phyloP scores from a whole-genome alignment of 1,140 invertebrate genomes.

The Elysia chlorotica region DNA sequence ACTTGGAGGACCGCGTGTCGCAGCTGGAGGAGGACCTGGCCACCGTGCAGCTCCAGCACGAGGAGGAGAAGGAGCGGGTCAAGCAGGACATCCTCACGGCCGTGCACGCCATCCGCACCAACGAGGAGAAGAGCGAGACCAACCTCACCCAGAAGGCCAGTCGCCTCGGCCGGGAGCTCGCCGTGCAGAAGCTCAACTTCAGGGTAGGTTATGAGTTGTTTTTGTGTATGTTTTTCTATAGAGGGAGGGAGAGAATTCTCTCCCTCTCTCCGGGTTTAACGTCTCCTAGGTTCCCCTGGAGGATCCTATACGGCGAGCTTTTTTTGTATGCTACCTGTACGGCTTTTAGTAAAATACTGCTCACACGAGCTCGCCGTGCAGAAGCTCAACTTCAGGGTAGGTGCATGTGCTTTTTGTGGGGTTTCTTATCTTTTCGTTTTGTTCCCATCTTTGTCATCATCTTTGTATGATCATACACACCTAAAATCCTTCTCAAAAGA shows the following conservation, averaged over 20 bases:
- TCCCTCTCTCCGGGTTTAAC: too few relatives aligned
- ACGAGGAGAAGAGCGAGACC: conserved; percentile 46
- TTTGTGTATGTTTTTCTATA: background rate
- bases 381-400: conserved; percentile 38
- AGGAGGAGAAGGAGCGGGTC: conserved; percentile 51
- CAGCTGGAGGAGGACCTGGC: conserved; percentile 48
- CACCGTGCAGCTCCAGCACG: conserved; percentile 42
- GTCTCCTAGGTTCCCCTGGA: too few relatives aligned
- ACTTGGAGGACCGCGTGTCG: conserved; percentile 43
- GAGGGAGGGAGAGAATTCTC: too few relatives aligned
- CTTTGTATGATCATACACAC: too few relatives aligned
- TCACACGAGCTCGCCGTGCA: conserved; percentile 42
- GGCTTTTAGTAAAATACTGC: too few relatives aligned
- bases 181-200: conserved; percentile 38
- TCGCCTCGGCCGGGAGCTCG: conserved; percentile 38
- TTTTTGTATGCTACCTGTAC: too few relatives aligned
- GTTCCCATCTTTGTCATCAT: too few relatives aligned
- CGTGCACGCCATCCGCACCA: conserved; percentile 51
- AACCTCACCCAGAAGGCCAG: conserved; percentile 38
- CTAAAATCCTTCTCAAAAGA: too few relatives aligned
- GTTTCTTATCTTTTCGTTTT: background rate
- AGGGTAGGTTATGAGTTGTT: conserved; percentile 25
- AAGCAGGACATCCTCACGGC: conserved; percentile 54
- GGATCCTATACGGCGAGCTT: too few relatives aligned
- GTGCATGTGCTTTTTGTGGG: background rate